Conservation (phyloP, 2,888 invertebrate species). For the Ptilodon capucinus region DNA sequence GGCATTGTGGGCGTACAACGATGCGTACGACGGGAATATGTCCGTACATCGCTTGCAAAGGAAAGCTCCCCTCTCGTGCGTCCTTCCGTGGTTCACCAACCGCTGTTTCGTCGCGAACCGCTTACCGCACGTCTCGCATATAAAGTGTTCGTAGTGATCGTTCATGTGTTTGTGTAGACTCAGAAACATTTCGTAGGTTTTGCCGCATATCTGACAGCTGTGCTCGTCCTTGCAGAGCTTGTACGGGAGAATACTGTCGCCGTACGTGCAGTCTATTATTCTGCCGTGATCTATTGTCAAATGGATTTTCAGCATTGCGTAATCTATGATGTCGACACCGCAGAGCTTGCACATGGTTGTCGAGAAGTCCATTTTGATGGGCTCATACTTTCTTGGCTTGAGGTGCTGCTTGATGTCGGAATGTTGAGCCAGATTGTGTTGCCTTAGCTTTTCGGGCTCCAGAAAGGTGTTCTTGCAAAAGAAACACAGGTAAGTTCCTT, state of each 20-base stretch:
- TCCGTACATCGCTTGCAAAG: constrained; percentile 68
- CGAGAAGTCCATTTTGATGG: constrained; percentile 71
- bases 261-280: constrained; percentile 56
- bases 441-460: constrained; percentile 68
- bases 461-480: constrained; percentile 68
- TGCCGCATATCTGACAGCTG: constrained; percentile 69
- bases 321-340: constrained; percentile 49
- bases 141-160: constrained; percentile 71
- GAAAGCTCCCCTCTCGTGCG: constrained; percentile 65
- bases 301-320: constrained; percentile 59
- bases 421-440: constrained; percentile 59
- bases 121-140: constrained; percentile 76
- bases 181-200: constrained; percentile 71
- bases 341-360: constrained; percentile 62
- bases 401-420: constrained; percentile 47
- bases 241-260: constrained; percentile 71
- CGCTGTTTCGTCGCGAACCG: constrained; percentile 68
- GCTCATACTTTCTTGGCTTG: constrained; percentile 70
- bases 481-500: constrained; percentile 70
- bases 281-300: constrained; percentile 56
- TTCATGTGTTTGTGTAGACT: constrained; percentile 76
- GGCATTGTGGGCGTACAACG: constrained; percentile 63
- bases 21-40: constrained; percentile 57
- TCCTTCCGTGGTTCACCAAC: constrained; percentile 68
- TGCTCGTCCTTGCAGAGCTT: constrained; percentile 67